Base-by-base conservation (phyloP, 2,797 vertebrate genomes). In the Numenius phaeopus region DNA sequence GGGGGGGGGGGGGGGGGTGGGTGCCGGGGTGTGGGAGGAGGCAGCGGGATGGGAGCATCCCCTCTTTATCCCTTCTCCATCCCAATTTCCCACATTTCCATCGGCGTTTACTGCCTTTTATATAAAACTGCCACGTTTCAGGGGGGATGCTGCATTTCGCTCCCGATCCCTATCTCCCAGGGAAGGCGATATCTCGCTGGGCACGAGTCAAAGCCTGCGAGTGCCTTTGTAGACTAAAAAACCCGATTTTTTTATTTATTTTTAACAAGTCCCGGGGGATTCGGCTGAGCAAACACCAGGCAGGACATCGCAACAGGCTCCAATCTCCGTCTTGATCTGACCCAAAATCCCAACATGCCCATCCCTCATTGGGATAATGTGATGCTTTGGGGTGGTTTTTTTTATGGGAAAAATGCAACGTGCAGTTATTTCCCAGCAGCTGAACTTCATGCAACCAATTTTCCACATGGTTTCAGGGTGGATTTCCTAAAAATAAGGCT, bases 271-370 rank as follows among this genome's bases (percentile, higher is more conserved):
- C 14, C 16, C 6, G 4, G 16, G 27, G 49, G 26, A 37, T 14
- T 49, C 0, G 0, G 7, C 23, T 0, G 0, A 70, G 57, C 11
- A 15, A 81, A 29, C 18, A 10, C 29, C 29, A 13, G 29, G 29
- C 52, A 55, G 17, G 23, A 34, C 21, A 8, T 11, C 0, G 0
- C 46, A 44, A 30, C 17, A 2, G 15, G 21, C n/a, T 64, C 49
- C 61, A 55, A 44, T 61, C 23, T 61, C 10, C 0, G 7, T 32
- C 40, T 54, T 37, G 8, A n/a, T 29, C 46, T 12, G 39, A 44
- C 55, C 29, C 57, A 12, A 57, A 73, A 82, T 30, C 64, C 52
- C 58, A 54, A 55, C 1, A 0, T 7, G 20, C 4, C 15, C 50
- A 22, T 8, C 50, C 22, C 29, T 46, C 2, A 0, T 29, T n/a